Conservation (phyloP, 2,797 vertebrate genomes). For the Galagoides demidoff region DNA sequence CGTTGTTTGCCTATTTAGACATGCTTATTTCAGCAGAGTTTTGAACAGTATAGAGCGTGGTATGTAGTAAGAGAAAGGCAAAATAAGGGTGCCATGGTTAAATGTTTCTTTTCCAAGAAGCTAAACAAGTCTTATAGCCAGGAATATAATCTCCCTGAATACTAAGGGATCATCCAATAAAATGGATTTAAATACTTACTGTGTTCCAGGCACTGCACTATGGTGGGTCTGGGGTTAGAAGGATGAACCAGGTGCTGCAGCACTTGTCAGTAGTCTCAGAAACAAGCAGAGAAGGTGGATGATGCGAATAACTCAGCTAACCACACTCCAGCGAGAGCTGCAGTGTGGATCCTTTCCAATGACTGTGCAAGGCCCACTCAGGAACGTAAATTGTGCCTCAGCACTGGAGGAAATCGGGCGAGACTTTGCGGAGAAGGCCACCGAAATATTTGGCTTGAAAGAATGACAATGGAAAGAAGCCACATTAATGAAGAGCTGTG, state of each 20-base stretch:
- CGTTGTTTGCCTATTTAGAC: neutral
- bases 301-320: neutral
- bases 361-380: neutral
- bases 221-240: neutral
- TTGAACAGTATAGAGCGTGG: neutral
- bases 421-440: neutral
- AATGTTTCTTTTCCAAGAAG: neutral
- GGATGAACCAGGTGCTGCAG: neutral
- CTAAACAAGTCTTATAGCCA: neutral
- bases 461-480: neutral
- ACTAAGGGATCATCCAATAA: constrained; percentile 9
- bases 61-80: neutral
- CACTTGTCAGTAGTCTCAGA: neutral
- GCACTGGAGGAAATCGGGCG: neutral
- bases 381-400: neutral
- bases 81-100: neutral
- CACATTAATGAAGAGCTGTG: neutral
- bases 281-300: neutral
- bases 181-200: neutral
- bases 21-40: neutral
- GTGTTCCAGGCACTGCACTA: neutral
- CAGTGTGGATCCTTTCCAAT: neutral
- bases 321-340: neutral
- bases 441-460: neutral
- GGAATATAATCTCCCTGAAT: neutral